Percentiles rank a stretch among this genome's conserved stretches.
Conservation (phyloP, 2,797 vertebrate genomes). For the Pangasius sanitwongsei region DNA sequence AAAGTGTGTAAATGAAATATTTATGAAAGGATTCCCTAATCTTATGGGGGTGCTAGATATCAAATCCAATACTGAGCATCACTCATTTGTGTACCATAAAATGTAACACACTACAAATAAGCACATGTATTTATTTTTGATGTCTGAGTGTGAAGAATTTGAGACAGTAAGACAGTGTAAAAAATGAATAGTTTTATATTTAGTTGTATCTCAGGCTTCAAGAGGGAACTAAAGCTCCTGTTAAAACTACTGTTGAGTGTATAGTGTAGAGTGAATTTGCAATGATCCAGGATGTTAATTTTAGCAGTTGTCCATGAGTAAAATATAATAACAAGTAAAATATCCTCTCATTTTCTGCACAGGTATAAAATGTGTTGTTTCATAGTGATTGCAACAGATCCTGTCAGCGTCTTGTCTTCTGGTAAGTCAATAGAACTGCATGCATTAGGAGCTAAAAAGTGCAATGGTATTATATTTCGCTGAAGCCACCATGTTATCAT, state of each 20-base stretch:
- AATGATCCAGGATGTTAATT: not conserved
- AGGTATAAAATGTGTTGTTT: not conserved
- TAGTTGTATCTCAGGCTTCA: not conserved
- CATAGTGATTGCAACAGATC: slow-evolving; percentile 21
- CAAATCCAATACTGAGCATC: not conserved
- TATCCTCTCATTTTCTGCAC: not conserved
- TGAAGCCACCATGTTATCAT: slow-evolving; percentile 43
- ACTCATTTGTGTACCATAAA: not conserved
- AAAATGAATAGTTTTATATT: not conserved
- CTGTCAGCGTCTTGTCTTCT: slow-evolving; percentile 14
- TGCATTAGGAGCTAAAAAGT: slow-evolving; percentile 25
- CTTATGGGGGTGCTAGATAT: not conserved
- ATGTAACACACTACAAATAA: not conserved
- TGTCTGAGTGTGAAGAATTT: not conserved
- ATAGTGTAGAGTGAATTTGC: not conserved
- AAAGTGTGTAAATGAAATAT: not conserved
- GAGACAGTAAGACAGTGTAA: not conserved
- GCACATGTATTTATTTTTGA: not conserved
- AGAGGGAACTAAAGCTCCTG: not conserved
- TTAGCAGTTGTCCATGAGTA: not conserved
- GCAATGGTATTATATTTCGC: slow-evolving; percentile 37
- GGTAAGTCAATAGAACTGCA: slow-evolving; percentile 17
- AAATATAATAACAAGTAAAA: not conserved
- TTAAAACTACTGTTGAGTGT: too few species aligned
- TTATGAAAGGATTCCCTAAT: not conserved